These are phyloP conservation scores for Parauchenoglanis ngamensis DNA, from an alignment of 2,797 vertebrate species.

Conservation along the genomic window DNA sequence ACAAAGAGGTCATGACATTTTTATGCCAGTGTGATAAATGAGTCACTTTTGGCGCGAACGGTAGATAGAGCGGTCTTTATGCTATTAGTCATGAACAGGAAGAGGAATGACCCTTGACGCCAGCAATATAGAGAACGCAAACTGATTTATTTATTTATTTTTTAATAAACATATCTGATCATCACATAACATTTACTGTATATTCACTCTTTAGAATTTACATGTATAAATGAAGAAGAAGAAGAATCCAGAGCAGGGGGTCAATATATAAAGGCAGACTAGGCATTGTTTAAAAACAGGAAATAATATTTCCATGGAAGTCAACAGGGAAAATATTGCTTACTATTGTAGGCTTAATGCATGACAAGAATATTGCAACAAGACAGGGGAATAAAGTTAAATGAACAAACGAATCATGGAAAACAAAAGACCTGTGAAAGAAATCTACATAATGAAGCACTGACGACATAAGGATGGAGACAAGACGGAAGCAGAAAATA, in stretches of 20 bases:
- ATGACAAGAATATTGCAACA: too few species aligned
- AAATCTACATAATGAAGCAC: not conserved
- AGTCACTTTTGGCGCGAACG: conserved; percentile 1
- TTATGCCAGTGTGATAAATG: not conserved
- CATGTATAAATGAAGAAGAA: not conserved
- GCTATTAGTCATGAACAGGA: not conserved
- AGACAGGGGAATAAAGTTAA: not conserved
- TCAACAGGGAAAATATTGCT: not conserved
- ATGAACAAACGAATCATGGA: conserved; percentile 3
- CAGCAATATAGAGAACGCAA: not conserved
- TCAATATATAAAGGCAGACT: not conserved
- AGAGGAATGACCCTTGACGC: not conserved
- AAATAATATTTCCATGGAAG: not conserved
- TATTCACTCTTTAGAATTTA: not conserved
- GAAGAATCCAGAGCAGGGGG: not conserved
- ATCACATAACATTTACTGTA: not conserved
- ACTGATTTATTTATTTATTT: not conserved
- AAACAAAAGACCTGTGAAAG: conserved; percentile 7
- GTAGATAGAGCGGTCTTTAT: not conserved
- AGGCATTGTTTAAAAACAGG: not conserved
- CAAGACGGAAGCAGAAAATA: conserved; percentile 22
- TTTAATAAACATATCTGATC: not conserved
- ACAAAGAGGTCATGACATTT: not conserved
- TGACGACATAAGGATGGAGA: not conserved
- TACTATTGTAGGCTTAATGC: not conserved